Percentiles rank a stretch among this genome's conserved stretches.
Conservation (phyloP, 2,888 invertebrate species). For the Merodon equestris region DNA sequence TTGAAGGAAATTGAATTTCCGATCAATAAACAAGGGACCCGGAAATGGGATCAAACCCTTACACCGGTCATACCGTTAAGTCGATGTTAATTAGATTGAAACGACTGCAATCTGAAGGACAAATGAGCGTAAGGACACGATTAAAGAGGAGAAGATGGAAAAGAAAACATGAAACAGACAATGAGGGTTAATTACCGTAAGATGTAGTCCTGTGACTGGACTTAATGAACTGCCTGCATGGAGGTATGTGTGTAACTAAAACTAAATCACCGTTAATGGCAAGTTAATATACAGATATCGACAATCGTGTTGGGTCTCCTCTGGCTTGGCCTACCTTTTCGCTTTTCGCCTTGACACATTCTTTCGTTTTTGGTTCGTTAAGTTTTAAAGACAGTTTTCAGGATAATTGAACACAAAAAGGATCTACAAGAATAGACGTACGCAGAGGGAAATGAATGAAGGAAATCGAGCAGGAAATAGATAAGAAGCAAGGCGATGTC, state of each 20-base stretch:
- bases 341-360: not conserved
- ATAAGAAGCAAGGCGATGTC: no score
- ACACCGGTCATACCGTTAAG: constrained; percentile 25
- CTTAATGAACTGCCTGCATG: constrained; percentile 32
- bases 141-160: no score
- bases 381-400: constrained; percentile 52
- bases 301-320: no score
- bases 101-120: constrained; percentile 2
- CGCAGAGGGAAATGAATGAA: no score
- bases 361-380: constrained; percentile 51
- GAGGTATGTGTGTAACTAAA: constrained; percentile 11
- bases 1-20: constrained; percentile 35
- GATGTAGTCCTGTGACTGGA: constrained; percentile 16
- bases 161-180: not conserved
- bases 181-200: constrained; percentile 27
- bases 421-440: no score
- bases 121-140: no score
- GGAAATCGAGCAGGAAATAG: no score
- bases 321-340: not conserved
- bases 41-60: constrained; percentile 31
- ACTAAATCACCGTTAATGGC: constrained; percentile 31
- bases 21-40: constrained; percentile 4
- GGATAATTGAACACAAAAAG: constrained; percentile 39
- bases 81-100: constrained; percentile 37
- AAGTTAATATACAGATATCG: constrained; percentile 15